Evolutionary conservation across 2,888 invertebrate species (phyloP), one percentile per base, ranked within the genome.

Genomic region (Aphodius granarius): DNA sequence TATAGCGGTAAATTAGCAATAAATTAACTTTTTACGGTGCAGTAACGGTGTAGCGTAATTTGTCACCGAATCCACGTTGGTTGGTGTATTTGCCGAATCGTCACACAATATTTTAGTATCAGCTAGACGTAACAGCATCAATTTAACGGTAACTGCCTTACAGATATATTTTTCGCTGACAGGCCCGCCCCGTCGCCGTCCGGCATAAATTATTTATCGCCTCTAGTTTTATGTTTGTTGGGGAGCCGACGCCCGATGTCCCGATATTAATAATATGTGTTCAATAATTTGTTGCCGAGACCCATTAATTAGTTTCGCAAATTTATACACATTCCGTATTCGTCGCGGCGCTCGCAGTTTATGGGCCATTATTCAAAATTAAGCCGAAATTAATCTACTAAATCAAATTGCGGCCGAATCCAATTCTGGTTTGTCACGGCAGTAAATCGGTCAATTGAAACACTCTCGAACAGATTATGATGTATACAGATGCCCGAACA

Each of bases 331-430:
- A 68, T 68, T 68, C 68, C 68, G 68, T 68, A 68, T 68, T 68
- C 68, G 68, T 68, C 68, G 68, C 21, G 68, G 22, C 18, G 21
- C 68, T 19, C n/a, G 68, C 76, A 72, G 72, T 77, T 77, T 77
- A 77, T 73, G 17, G 79, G 73, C 81, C 81, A 82, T 83, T 83
- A 84, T 82, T 84, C 83, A 84, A 82, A 83, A 82, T 84, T 82
- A 82, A 80, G 80, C 82, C 82, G 81, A 83, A 84, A 84, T 84
- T 83, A 83, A 83, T 83, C 82, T 81, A 82, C 79, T 83, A 83
- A 84, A 84, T 84, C 84, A 84, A 83, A 81, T 82, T 83, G 82
- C 80, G 81, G 81, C 81, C 81, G 80, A 81, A 82, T 82, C 83
- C 82, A 80, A 83, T 83, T 82, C 83, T 80, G 80, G 81, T 80